A percentile compares a stretch with the other conserved stretches of the same genome.
Conservation (phyloP, 2,113 vertebrate species). For the Elachura formosa region DNA sequence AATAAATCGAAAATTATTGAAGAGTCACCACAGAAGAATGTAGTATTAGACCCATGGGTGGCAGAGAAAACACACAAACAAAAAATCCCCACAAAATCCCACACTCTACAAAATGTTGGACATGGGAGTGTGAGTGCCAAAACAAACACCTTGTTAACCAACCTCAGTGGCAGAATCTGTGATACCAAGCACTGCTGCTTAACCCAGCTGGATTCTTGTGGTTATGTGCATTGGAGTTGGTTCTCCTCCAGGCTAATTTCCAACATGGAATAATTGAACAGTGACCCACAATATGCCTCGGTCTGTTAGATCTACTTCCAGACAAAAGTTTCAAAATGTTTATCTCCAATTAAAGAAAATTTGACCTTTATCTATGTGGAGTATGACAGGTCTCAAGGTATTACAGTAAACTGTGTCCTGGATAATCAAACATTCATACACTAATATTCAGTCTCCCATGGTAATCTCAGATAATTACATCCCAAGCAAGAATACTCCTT, state of each 20-base stretch:
- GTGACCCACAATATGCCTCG: neutral
- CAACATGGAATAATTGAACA: neutral
- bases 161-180: neutral
- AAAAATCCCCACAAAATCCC: neutral
- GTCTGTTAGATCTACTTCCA: neutral
- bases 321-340: neutral
- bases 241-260: neutral
- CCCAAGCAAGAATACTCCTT: neutral
- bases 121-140: neutral
- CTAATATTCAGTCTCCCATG: neutral
- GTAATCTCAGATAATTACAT: neutral
- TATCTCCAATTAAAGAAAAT: neutral
- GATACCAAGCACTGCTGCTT: neutral
- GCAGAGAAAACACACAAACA: neutral
- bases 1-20: neutral
- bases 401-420: neutral
- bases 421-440: neutral
- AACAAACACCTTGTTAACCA: neutral
- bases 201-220: neutral
- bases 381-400: neutral
- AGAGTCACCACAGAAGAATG: slow-evolving; percentile 26
- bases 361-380: neutral
- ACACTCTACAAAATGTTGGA: neutral
- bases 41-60: neutral
- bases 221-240: neutral